Percentiles rank a stretch among this genome's conserved stretches.
Conservation (phyloP, 2,113 vertebrate genomes). For the Oncorhynchus kisutch region DNA sequence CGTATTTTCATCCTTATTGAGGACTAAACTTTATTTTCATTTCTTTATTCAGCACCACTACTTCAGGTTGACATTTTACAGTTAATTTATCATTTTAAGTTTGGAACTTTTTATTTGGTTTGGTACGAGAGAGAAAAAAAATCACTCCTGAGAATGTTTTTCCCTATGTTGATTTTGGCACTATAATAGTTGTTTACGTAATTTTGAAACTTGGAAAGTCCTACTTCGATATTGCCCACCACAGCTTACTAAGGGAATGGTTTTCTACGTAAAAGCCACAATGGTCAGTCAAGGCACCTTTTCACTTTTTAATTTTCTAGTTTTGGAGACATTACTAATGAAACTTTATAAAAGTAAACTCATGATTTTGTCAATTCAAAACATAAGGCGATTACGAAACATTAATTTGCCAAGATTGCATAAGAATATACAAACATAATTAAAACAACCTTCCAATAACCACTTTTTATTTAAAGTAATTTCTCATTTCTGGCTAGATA, state of each 20-base stretch:
- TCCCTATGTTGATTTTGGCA: neutral
- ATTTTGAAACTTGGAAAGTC: neutral
- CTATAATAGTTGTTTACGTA: neutral
- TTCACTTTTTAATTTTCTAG: neutral
- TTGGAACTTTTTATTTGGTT: neutral
- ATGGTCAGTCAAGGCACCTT: neutral
- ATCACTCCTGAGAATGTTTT: neutral
- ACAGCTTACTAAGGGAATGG: neutral
- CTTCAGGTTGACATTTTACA: neutral
- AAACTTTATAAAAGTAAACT: neutral
- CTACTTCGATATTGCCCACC: neutral
- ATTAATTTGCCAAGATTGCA: too few species aligned
- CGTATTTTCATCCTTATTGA: neutral
- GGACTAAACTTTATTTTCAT: constrained; percentile 42
- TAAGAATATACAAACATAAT: neutral
- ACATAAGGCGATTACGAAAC: too few species aligned
- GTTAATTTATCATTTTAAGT: neutral
- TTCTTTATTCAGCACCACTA: constrained; percentile 22
- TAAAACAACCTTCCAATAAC: neutral
- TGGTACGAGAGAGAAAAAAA: neutral
- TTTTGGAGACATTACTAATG: neutral
- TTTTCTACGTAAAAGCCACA: neutral
- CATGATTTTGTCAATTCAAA: neutral
- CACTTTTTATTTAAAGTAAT: neutral
- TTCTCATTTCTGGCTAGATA: neutral